Evolutionary conservation across 2,888 invertebrate species (phyloP).

Genomic region (Argynnis bischoffii): DNA sequence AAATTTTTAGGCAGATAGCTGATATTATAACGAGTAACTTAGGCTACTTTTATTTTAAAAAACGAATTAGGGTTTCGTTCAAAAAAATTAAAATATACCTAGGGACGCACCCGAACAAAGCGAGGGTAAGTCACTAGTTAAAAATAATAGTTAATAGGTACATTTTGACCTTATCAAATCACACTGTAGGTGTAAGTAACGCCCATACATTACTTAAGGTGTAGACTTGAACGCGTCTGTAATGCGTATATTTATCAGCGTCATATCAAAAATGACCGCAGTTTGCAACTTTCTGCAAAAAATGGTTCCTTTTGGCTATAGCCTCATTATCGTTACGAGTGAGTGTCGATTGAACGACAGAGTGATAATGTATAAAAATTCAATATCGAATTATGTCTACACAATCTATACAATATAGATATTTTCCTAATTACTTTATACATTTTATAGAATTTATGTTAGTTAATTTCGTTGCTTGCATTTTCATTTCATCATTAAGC

Average conservation of each 20-base stretch:
- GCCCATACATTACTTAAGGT: conserved; percentile 24
- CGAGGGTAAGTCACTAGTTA: too few relatives aligned
- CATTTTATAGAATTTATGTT: too few relatives aligned
- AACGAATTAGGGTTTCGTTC: too few relatives aligned
- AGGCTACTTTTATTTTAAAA: too few relatives aligned
- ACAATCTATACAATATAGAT: too few relatives aligned
- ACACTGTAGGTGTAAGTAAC: conserved; percentile 16
- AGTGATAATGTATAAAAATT: conserved; percentile 11
- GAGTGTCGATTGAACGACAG: conserved; percentile 21
- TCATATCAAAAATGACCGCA: conserved; percentile 31
- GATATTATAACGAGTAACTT: too few relatives aligned
- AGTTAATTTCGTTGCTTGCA: too few relatives aligned
- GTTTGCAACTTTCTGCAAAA: conserved; percentile 20
- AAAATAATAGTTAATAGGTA: not conserved
- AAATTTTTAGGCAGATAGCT: too few relatives aligned
- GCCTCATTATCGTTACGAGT: conserved; percentile 25
- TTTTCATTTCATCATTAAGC: too few relatives aligned
- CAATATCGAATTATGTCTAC: not conserved
- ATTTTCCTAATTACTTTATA: too few relatives aligned
- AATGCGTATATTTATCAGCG: conserved; percentile 32
- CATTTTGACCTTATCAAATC: not conserved
- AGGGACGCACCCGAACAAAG: too few relatives aligned
- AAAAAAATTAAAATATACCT: too few relatives aligned
- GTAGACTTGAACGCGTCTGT: conserved; percentile 26
- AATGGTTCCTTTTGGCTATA: conserved; percentile 31